Conservation (phyloP, 2,797 vertebrate species). For the Pampus argenteus region DNA sequence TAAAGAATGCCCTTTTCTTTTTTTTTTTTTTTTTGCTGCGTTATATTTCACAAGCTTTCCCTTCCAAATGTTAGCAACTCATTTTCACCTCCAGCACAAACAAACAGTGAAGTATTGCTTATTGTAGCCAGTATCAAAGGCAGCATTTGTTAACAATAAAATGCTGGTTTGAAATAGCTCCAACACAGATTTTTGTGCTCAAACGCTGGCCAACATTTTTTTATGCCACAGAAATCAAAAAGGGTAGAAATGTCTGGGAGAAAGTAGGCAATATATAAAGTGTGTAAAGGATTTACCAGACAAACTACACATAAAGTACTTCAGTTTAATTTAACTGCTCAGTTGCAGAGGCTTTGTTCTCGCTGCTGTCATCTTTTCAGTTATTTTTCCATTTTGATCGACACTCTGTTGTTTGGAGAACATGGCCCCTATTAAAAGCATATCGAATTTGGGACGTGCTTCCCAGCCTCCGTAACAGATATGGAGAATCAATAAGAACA, state of each 20-base stretch:
- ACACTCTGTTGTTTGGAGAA: slow-evolving; percentile 75
- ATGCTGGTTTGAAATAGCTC: slow-evolving; percentile 82
- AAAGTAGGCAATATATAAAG: slow-evolving; percentile 64
- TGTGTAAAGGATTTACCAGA: slow-evolving; percentile 66
- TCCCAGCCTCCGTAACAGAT: slow-evolving; percentile 85
- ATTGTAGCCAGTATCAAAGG: slow-evolving; percentile 82
- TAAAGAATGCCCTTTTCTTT: slow-evolving; percentile 73
- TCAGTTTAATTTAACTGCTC: slow-evolving; percentile 74
- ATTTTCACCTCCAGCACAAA: slow-evolving; percentile 88
- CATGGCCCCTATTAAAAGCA: slow-evolving; percentile 83
- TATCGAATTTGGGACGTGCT: slow-evolving; percentile 84
- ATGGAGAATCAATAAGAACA: slow-evolving; percentile 85
- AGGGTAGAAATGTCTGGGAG: slow-evolving; percentile 57
- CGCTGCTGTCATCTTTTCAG: slow-evolving; percentile 65
- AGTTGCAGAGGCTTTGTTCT: slow-evolving; percentile 64
- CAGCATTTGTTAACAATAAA: slow-evolving; percentile 88
- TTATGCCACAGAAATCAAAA: slow-evolving; percentile 78
- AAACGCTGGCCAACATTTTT: slow-evolving; percentile 75
- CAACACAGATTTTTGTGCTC: slow-evolving; percentile 80
- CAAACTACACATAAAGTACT: slow-evolving; percentile 59
- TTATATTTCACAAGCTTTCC: slow-evolving; percentile 77
- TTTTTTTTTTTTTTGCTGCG: slow-evolving; percentile 44
- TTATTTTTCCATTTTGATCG: slow-evolving; percentile 74
- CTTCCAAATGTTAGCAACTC: slow-evolving; percentile 80
- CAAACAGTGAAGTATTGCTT: slow-evolving; percentile 79